phyloP scores from a whole-genome alignment of 2,888 invertebrate species.

The Aporophyla nigra region DNA sequence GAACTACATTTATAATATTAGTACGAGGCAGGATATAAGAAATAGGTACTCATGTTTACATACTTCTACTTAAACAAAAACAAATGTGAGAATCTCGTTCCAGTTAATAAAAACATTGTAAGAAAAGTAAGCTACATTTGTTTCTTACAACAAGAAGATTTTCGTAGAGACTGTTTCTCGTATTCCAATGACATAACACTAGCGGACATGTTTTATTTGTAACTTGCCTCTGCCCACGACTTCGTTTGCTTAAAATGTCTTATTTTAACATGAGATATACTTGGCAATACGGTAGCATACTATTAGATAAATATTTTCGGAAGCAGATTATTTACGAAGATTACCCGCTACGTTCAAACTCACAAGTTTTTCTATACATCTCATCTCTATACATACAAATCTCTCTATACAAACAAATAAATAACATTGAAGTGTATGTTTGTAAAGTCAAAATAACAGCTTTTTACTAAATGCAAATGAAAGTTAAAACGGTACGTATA shows the following conservation, averaged over 20 bases:
- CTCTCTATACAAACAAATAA: too few relatives aligned
- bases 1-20: background rate
- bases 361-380: too few relatives aligned
- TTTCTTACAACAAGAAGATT: slow-evolving; percentile 19
- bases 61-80: background rate
- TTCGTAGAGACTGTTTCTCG: background rate
- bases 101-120: slow-evolving; percentile 28
- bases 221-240: too few relatives aligned
- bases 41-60: background rate
- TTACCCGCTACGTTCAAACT: too few relatives aligned
- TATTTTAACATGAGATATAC: background rate
- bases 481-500: too few relatives aligned
- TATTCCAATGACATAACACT: slow-evolving; percentile 19
- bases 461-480: too few relatives aligned
- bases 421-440: too few relatives aligned
- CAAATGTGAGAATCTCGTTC: background rate
- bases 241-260: too few relatives aligned
- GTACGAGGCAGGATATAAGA: background rate
- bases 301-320: background rate
- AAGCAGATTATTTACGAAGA: background rate
- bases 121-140: slow-evolving; percentile 7
- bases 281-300: background rate
- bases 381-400: too few relatives aligned
- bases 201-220: background rate
- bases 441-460: too few relatives aligned